Evolutionary conservation across 2,113 vertebrate species (phyloP).

Genomic region (Isichthys henryi): DNA sequence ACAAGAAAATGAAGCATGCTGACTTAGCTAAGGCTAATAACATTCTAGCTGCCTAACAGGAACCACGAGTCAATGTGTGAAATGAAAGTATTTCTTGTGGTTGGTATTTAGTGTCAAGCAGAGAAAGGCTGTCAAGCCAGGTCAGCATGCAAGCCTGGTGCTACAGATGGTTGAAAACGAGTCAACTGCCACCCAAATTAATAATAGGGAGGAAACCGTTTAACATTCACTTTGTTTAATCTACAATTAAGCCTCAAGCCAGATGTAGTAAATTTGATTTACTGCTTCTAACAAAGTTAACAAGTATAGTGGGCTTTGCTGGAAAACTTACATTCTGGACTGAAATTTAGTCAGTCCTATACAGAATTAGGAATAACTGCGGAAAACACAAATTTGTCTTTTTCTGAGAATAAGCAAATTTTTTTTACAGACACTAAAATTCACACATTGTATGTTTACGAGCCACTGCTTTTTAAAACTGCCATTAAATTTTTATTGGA

Average conservation of each 20-base stretch:
- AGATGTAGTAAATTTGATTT: not conserved
- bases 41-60: not conserved
- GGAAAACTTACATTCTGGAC: not conserved
- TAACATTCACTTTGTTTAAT: not conserved
- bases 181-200: not conserved
- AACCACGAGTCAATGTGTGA: not conserved
- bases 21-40: not conserved
- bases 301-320: not conserved
- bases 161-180: not conserved
- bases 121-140: not conserved
- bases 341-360: not conserved
- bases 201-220: not conserved
- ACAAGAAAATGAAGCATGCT: not conserved
- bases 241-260: not conserved
- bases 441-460: not conserved
- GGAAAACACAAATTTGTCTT: not conserved
- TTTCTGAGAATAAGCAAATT: not conserved
- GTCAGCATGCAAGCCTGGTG: not conserved
- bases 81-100: not conserved
- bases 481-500: not conserved
- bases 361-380: not conserved
- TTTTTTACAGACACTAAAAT: not conserved
- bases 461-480: not conserved
- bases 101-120: not conserved
- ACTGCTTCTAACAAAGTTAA: not conserved